Base-by-base conservation (phyloP, 1,140 invertebrate species). In the Cotesia typhae region DNA sequence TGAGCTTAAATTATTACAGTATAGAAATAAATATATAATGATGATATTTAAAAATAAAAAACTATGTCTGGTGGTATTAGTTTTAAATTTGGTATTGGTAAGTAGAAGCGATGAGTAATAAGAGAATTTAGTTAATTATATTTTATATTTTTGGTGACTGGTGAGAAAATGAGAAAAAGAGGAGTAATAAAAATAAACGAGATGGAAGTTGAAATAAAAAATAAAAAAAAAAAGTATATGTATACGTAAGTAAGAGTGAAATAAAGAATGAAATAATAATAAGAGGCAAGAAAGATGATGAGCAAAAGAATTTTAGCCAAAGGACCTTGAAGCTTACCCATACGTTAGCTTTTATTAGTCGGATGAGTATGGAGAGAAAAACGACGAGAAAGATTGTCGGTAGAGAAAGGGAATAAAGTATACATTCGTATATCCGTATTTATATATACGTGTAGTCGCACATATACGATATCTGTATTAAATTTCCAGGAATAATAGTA, bases 401-500 rank as follows among this genome's bases (percentile, higher is more conserved):
- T 12, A 61, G 35, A 61, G 35, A 20, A 20, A 35, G 57, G 14
- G 51, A 55, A n/a, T 12, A 68, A 67, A 67, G 53, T 9, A 52
- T 20, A 20, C 20, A 28, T 37, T 35, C 4, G 51, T 55, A 1
- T 10, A 20, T 36, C 2, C 4, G n/a, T 9, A 1, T n/a, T 7
- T 14, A 57, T 14, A 20, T 57, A 57, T 57, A 14, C 7, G 38
- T n/a, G 38, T 55, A 57, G 55, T 20, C 35, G 17, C 14, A 41
- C 9, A 60, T n/a, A 47, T 7, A 67, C 36, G 28, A 35, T 72
- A 41, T 51, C 35, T 66, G 67, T 61, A 72, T 41, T 47, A 36
- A 53, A 72, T 72, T 72, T 72, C 71, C 65, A 72, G 20, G 71
- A 72, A 72, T 72, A 72, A 72, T 67, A 72, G 61, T 47, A 51